Conservation (phyloP, 1,140 invertebrate genomes). For the Lethrus apterus region DNA sequence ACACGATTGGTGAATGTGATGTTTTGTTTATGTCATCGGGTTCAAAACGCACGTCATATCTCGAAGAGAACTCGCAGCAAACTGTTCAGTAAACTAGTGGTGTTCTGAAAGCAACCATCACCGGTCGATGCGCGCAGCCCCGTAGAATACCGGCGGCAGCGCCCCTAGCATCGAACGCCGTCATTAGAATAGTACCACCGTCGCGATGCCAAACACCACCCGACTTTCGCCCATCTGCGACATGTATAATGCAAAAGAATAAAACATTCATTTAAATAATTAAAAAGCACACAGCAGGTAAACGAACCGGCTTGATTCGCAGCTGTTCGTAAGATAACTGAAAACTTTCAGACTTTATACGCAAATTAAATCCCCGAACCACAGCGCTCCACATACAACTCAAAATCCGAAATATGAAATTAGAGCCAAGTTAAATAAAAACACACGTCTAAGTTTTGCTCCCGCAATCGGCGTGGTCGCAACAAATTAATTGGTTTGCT, state of each 20-base stretch:
- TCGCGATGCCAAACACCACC: slow-evolving; percentile 1
- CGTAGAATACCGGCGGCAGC: slow-evolving; percentile 3
- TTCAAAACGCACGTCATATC: too few species aligned
- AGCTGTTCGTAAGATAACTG: slow-evolving; percentile 29
- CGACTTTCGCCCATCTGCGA: slow-evolving; percentile 20
- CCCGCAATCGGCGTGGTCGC: slow-evolving; percentile 7
- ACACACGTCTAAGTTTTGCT: slow-evolving; percentile 24
- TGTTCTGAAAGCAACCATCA: not conserved
- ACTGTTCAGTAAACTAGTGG: not conserved
- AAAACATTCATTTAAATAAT: slow-evolving; percentile 38
- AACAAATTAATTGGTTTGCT: slow-evolving; percentile 19
- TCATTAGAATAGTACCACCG: slow-evolving; percentile 14
- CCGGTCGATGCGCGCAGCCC: slow-evolving; percentile 14
- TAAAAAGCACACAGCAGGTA: slow-evolving; percentile 37
- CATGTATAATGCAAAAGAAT: slow-evolving; percentile 34
- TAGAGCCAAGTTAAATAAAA: slow-evolving; percentile 26
- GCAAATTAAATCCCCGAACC: slow-evolving; percentile 31
- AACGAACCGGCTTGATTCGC: slow-evolving; percentile 30
- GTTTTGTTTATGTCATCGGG: too few species aligned
- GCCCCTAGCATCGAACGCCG: slow-evolving; percentile 14
- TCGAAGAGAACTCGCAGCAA: not conserved
- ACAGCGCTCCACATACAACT: slow-evolving; percentile 21
- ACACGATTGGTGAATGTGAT: not conserved
- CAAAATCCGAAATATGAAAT: slow-evolving; percentile 28
- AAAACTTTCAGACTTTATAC: slow-evolving; percentile 33